These are phyloP conservation scores for Ianthella basta DNA, from an alignment of 37 sponge, comb jelly and placozoan genomes.

Conservation along the genomic window DNA sequence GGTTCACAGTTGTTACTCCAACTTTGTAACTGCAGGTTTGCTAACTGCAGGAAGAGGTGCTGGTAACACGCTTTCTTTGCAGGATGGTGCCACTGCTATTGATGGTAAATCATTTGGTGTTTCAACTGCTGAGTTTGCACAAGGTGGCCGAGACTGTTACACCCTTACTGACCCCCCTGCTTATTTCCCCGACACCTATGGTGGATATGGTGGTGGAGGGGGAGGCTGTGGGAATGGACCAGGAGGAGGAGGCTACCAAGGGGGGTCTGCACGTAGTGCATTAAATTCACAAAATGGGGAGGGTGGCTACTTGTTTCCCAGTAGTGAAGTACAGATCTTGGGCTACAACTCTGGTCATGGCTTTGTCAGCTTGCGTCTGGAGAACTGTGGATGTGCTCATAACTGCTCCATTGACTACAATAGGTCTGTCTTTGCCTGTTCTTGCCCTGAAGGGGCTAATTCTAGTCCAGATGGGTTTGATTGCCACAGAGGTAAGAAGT, in stretches of 20 bases:
- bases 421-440: slow-evolving; percentile 11
- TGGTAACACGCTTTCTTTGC: background rate
- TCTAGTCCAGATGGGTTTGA: slow-evolving; percentile 38
- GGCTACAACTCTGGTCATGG: slow-evolving; percentile 20
- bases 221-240: slow-evolving; percentile 47
- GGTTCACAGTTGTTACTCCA: no score
- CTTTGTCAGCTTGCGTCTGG: slow-evolving; percentile 5
- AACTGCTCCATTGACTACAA: slow-evolving; percentile 28
- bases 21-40: background rate
- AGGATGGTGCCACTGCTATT: background rate
- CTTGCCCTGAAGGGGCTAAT: background rate
- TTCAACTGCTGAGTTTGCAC: slow-evolving; percentile 15
- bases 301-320: slow-evolving; percentile 23
- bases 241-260: slow-evolving; percentile 45
- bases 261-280: slow-evolving; percentile 4
- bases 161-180: no score
- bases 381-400: slow-evolving; percentile 33
- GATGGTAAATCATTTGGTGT: background rate
- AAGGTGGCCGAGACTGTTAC: slow-evolving; percentile 40
- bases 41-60: slow-evolving; percentile 20
- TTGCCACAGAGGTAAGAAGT: slow-evolving; percentile 38
- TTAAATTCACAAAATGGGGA: background rate
- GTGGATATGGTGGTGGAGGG: slow-evolving; percentile 54
- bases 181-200: background rate
- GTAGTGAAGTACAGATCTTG: background rate